Evolutionary conservation across 53 echinoderm and acorn worm species (phyloP), one percentile per base, ranked within the genome.

Genomic region (Paracentrotus lividus): DNA sequence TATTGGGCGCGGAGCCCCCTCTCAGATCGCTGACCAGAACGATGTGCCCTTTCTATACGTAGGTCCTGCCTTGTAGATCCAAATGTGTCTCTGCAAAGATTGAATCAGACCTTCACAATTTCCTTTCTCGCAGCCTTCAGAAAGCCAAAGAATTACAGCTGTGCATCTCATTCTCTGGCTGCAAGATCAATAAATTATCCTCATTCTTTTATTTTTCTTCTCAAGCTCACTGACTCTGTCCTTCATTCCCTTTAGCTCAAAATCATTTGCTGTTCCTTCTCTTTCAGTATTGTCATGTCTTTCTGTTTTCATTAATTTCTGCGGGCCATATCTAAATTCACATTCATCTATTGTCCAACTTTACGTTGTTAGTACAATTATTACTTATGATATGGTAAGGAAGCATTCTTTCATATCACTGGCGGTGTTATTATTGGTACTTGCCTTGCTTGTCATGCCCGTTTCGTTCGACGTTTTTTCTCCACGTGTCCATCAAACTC

Each of bases 301-400:
- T 86, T 18, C 27, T 86, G 86, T 86, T 86, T 51, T 86, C 86
- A 29, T n/a, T 86, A 86, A n/a, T n/a, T 86, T 54, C 27, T 86
- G 20, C 2, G 86, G 16, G 86, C 86, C n/a, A 86, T 86, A 51
- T 53, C 86, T 51, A 86, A 53, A 13, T 33, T 52, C 6, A 9
- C 3, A 3, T 21, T 29, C 34, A 54, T 7, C 14, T 47, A 47
- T 23, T 43, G n/a, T n/a, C n/a, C 49, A 26, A n/a, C n/a, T n/a
- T n/a, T 85, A n/a, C n/a, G 6, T 51, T 43, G 49, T 47, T 85
- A 2, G 49, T 85, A 40, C 49, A 5, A 24, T 85, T 51, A 47
- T 47, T 20, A 47, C 49, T 85, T 49, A 4, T 85, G 24, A 85
- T 85, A 85, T 43, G 4, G 49, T 85, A 7, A 49, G 14, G 12